A percentile compares a stretch with the other conserved stretches of the same genome.
Evolutionary conservation across 2,797 vertebrate species (phyloP).

Genomic region (Trachops cirrhosus): DNA sequence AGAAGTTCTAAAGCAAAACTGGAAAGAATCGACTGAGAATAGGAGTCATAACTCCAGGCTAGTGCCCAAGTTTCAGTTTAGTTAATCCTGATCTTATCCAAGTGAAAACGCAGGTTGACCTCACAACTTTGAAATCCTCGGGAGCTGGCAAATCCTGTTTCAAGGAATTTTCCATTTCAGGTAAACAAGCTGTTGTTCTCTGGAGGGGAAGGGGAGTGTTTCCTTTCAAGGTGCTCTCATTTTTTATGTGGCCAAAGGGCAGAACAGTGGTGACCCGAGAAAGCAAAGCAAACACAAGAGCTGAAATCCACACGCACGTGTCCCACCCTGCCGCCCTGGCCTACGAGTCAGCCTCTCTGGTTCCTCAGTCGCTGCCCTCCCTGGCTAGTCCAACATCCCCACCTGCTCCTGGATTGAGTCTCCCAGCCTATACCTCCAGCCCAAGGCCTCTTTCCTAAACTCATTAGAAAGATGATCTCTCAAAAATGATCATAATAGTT

Average conservation of each 20-base stretch:
- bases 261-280: not conserved
- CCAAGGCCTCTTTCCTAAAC: not conserved
- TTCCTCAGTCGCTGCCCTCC: not conserved
- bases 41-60: not conserved
- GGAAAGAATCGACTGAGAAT: not conserved
- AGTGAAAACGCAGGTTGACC: not conserved
- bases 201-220: not conserved
- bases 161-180: constrained; percentile 53
- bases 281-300: not conserved
- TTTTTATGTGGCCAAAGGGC: constrained; percentile 27
- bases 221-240: constrained; percentile 54
- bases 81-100: not conserved
- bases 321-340: not conserved
- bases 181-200: constrained; percentile 45
- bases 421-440: not conserved
- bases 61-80: not conserved
- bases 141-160: not conserved
- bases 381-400: not conserved
- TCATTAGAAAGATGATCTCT: not conserved
- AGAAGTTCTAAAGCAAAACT: not conserved
- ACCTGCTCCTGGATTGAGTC: not conserved
- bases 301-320: not conserved
- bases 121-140: constrained; percentile 15
- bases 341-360: not conserved
- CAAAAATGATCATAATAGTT: not conserved